Evolutionary conservation across 2,888 invertebrate genomes (phyloP).

Genomic region (Mongoloraphidia duomilia): DNA sequence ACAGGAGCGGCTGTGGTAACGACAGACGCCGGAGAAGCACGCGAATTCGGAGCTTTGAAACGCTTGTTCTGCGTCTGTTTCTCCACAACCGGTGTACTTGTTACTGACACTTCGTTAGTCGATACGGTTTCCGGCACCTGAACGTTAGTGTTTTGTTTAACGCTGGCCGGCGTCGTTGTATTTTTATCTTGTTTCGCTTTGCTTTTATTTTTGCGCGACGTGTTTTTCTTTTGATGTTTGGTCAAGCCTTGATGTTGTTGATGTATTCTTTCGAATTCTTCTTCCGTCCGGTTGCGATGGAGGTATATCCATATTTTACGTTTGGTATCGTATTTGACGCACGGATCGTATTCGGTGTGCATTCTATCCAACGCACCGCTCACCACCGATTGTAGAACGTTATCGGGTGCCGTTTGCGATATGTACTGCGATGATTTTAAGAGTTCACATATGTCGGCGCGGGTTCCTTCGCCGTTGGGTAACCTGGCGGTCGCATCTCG

Average conservation of each 20-base stretch:
- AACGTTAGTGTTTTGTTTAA: conserved; percentile 10
- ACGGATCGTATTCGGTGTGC: conserved; percentile 82
- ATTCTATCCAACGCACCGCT: conserved; percentile 83
- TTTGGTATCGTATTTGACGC: conserved; percentile 84
- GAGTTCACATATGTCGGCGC: conserved; percentile 81
- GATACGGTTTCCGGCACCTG: conserved; percentile 10
- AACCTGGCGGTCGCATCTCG: conserved; percentile 84
- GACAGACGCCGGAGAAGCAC: conserved; percentile 6
- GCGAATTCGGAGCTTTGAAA: conserved; percentile 11
- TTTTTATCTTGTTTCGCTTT: conserved; percentile 35
- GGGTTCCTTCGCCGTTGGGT: conserved; percentile 88
- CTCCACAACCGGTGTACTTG: conserved; percentile 14
- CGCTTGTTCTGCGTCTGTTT: conserved; percentile 2
- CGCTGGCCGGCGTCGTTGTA: conserved; percentile 23
- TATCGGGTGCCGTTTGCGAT: conserved; percentile 39
- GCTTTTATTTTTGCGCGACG: conserved; percentile 23
- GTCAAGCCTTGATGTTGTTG: conserved; percentile 49
- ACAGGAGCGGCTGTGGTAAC: conserved; percentile 7
- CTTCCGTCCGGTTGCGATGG: conserved; percentile 53
- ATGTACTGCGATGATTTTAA: conserved; percentile 52
- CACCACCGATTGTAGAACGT: conserved; percentile 64
- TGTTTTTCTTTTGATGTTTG: conserved; percentile 35
- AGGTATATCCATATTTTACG: conserved; percentile 93
- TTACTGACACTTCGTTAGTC: conserved; percentile 21
- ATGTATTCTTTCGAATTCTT: conserved; percentile 50